These are phyloP conservation scores for Sebastes elongatus DNA, from an alignment of 2,797 vertebrate genomes.

Conservation along the genomic window DNA sequence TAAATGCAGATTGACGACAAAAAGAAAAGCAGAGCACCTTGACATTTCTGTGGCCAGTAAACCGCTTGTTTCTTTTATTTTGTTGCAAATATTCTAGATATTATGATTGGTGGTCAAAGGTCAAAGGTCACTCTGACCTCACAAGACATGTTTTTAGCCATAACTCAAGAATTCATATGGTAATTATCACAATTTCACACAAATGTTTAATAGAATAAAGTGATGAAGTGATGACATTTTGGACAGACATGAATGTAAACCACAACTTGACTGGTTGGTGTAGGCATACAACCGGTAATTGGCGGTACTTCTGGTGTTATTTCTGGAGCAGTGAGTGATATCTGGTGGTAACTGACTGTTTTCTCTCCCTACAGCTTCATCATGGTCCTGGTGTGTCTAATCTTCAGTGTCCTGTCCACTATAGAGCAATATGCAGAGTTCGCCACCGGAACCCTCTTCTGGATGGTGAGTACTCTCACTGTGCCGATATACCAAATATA, in stretches of 20 bases:
- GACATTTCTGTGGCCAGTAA: neutral
- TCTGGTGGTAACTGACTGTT: neutral
- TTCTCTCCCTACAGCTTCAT: slow-evolving; percentile 81
- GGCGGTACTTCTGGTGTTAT: neutral
- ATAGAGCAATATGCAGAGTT: slow-evolving; percentile 91
- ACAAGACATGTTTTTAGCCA: too few species aligned
- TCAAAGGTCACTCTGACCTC: too few species aligned
- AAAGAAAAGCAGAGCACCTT: slow-evolving; percentile 9
- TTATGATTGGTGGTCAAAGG: neutral
- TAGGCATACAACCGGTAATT: neutral
- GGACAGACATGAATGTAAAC: neutral
- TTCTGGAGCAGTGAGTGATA: neutral
- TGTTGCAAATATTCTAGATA: neutral
- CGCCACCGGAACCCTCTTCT: slow-evolving; percentile 89
- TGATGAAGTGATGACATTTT: neutral
- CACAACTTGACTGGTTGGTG: neutral
- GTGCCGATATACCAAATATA: neutral
- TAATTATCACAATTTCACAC: neutral
- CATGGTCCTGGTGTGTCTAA: slow-evolving; percentile 91
- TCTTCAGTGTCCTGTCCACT: slow-evolving; percentile 93
- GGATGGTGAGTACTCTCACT: slow-evolving; percentile 87
- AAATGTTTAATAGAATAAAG: neutral
- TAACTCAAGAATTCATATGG: neutral
- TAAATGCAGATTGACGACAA: slow-evolving; percentile 48
- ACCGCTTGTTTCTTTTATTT: neutral